Percentiles rank a stretch among this genome's conserved stretches.
phyloP scores from a whole-genome alignment of 1,140 invertebrate species.

The Batillaria attramentaria region DNA sequence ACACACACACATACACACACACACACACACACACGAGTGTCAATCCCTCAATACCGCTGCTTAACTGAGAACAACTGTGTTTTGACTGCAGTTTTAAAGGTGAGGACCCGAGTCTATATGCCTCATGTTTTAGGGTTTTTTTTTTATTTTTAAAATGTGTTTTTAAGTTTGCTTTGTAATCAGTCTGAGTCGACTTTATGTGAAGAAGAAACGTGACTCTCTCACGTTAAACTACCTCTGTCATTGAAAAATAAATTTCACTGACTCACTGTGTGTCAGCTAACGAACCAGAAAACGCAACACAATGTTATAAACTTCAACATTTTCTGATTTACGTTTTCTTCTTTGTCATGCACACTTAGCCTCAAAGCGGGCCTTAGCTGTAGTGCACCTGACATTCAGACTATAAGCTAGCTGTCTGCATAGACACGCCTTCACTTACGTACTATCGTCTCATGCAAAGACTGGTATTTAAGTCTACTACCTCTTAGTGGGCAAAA shows the following conservation, averaged over 20 bases:
- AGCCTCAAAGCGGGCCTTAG: background rate
- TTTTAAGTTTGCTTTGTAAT: background rate
- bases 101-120: background rate
- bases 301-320: background rate
- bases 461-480: too few relatives aligned
- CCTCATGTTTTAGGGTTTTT: background rate
- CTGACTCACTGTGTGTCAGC: background rate
- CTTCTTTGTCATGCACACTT: background rate
- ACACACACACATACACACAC: background rate
- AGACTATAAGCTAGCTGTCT: too few relatives aligned
- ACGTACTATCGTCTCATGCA: too few relatives aligned
- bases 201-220: background rate
- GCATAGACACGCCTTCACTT: too few relatives aligned
- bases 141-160: background rate
- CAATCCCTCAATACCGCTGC: too few relatives aligned
- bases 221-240: background rate
- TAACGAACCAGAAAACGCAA: background rate
- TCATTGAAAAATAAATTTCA: background rate
- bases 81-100: background rate
- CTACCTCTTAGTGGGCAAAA: too few relatives aligned
- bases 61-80: too few relatives aligned
- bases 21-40: slow-evolving; percentile 7
- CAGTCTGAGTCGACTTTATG: background rate
- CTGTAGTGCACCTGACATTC: background rate
- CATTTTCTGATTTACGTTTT: background rate